Evolutionary conservation across 2,888 invertebrate genomes (phyloP).

Genomic region (Drosophila ustulata): DNA sequence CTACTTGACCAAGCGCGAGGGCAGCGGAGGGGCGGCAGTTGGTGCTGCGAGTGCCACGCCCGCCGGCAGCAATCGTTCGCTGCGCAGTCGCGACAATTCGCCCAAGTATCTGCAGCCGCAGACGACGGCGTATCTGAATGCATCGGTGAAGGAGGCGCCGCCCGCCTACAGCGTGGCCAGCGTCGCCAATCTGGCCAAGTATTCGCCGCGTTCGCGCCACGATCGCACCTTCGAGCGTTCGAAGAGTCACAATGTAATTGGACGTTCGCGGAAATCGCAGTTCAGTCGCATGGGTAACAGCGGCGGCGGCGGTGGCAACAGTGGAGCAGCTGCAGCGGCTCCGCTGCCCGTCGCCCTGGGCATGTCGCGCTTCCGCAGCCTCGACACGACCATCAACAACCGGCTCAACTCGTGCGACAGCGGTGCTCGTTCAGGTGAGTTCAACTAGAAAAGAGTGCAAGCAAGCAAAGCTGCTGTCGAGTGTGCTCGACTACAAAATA

Average conservation of each 20-base stretch:
- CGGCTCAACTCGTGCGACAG: conserved; percentile 86
- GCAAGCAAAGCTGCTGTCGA: background rate
- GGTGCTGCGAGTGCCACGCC: background rate
- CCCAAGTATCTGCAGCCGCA: conserved; percentile 83
- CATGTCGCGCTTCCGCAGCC: conserved; percentile 88
- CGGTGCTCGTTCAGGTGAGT: conserved; percentile 85
- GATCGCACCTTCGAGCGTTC: conserved; percentile 81
- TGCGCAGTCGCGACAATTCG: conserved; percentile 83
- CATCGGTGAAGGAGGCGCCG: conserved; percentile 83
- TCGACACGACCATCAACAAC: conserved; percentile 86
- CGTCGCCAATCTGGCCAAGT: conserved; percentile 49
- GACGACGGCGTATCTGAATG: conserved; percentile 82
- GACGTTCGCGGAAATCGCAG: conserved; percentile 86
- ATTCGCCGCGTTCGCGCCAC: conserved; percentile 74
- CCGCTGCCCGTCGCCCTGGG: conserved; percentile 74
- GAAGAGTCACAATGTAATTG: conserved; percentile 77
- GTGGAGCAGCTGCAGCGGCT: conserved; percentile 1
- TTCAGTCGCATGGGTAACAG: conserved; percentile 83
- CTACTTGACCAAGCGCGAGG: conserved; percentile 84
- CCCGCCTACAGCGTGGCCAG: conserved; percentile 73
- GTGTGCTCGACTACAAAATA: background rate
- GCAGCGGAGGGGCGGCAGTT: conserved; percentile 42
- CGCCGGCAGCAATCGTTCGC: conserved; percentile 66
- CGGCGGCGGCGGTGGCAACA: background rate
- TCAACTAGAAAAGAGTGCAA: background rate